Base-by-base conservation (phyloP, 1,140 invertebrate genomes). In the Rhizoglyphus robini region DNA sequence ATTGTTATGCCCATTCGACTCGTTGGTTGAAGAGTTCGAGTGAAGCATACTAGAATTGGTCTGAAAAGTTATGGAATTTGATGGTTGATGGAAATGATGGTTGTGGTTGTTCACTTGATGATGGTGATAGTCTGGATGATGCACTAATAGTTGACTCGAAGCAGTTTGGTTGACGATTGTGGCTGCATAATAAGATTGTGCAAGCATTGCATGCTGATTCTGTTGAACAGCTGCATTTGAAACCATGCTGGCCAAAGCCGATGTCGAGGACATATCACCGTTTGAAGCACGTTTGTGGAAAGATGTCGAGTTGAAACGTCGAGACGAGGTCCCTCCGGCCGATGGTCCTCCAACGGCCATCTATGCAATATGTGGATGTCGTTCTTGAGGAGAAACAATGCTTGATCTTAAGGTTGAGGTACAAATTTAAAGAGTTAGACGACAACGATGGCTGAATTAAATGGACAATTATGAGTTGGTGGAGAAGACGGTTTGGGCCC, bases 71-170 rank as follows among this genome's bases (percentile, higher is more conserved):
- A 27, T 27, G 15, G 15, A 13, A 34, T 46, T 60, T 18, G n/a
- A 11, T 23, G 27, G 25, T 11, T 60, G 15, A 60, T 60, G 58
- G n/a, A 20, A 27, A 34, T 60, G 58, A 41, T 41, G 36, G 36
- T 41, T 8, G 36, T 41, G 36, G 36, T 41, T 41, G 36, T n/a
- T n/a, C n/a, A n/a, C n/a, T n/a, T n/a, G n/a, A 46, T 51, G 48
- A 3, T 51, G 48, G 23, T 51, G 58, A 23, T 60, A 60, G 27
- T 60, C 58, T 2, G 58, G 58, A 60, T 60, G 58, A 46, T 60
- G 58, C 29, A 60, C 58, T 11, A 60, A 27, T 11, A 60, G 30
- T 46, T 15, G 58, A 32, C 15, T 60, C 20, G 58, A 34, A 8
- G 58, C 2, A 29, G 27, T 34, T 60, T 13, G 32, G 27, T 15